Percentiles rank a stretch among this genome's conserved stretches.
Conservation (phyloP, 2,888 invertebrate genomes). For the Drosophila quinaria region DNA sequence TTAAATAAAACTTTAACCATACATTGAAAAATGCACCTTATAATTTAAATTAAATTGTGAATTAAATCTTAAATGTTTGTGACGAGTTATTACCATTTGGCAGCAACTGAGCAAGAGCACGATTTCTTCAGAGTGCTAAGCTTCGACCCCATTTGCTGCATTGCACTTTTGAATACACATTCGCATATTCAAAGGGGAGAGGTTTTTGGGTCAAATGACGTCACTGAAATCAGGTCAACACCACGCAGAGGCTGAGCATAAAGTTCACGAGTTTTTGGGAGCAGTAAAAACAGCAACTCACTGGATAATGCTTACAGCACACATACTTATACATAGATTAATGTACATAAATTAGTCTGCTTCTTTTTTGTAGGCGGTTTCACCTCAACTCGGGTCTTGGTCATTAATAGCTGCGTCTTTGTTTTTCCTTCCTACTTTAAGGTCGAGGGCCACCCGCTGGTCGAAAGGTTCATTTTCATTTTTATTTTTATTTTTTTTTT, state of each 20-base stretch:
- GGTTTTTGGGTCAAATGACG: conserved; percentile 71
- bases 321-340: conserved; percentile 10
- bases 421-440: conserved; percentile 28
- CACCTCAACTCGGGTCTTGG: conserved; percentile 51
- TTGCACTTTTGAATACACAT: conserved; percentile 29
- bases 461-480: conserved; percentile 62
- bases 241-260: conserved; percentile 33
- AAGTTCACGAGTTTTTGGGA: conserved; percentile 32
- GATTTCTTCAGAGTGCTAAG: conserved; percentile 28
- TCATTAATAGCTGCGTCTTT: conserved; percentile 52
- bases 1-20: background rate
- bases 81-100: background rate
- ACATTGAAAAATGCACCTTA: background rate
- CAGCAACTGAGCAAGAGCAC: conserved; percentile 12
- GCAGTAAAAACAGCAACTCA: conserved; percentile 69
- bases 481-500: conserved; percentile 57
- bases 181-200: background rate
- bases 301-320: conserved; percentile 44
- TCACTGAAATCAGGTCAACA: conserved; percentile 81
- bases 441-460: conserved; percentile 52
- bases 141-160: conserved; percentile 55
- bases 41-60: background rate
- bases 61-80: background rate
- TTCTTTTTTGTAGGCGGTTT: conserved; percentile 26
- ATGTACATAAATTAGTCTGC: conserved; percentile 2